phyloP scores from a whole-genome alignment of 2,113 vertebrate genomes.

The Merops nubicus region DNA sequence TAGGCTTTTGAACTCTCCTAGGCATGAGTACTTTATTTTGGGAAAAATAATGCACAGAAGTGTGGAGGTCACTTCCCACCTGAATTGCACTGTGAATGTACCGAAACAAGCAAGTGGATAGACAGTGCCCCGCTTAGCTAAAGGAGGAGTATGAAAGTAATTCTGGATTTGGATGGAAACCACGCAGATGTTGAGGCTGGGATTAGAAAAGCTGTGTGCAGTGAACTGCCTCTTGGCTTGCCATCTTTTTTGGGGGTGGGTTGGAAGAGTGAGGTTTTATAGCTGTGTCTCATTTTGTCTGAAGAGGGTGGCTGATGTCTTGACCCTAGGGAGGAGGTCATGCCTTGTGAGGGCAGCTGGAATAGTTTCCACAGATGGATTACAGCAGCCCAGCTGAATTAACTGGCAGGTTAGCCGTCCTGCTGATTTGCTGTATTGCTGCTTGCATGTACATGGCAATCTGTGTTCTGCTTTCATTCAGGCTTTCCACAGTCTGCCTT shows the following conservation, averaged over 20 bases:
- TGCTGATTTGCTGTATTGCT: background rate
- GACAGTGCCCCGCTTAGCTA: background rate
- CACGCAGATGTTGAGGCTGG: background rate
- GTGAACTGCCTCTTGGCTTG: background rate
- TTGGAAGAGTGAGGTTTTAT: background rate
- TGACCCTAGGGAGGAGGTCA: background rate
- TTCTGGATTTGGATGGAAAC: background rate
- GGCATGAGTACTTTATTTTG: background rate
- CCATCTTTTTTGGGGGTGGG: background rate
- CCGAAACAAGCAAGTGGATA: background rate
- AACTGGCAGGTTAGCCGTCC: background rate
- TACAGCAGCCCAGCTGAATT: background rate
- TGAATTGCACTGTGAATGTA: background rate
- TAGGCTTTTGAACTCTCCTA: background rate
- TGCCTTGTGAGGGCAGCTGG: background rate
- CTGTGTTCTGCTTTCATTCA: background rate
- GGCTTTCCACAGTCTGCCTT: background rate
- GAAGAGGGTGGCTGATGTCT: background rate
- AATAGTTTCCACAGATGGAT: background rate
- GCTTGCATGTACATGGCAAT: rapidly evolving
- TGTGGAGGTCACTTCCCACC: background rate
- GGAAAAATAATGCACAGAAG: background rate
- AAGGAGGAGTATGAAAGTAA: background rate
- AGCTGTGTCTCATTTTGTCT: background rate
- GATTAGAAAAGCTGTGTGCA: background rate